A percentile compares a stretch with the other conserved stretches of the same genome.
Evolutionary conservation across 2,797 vertebrate species (phyloP).

Genomic region (Iguana delicatissima): DNA sequence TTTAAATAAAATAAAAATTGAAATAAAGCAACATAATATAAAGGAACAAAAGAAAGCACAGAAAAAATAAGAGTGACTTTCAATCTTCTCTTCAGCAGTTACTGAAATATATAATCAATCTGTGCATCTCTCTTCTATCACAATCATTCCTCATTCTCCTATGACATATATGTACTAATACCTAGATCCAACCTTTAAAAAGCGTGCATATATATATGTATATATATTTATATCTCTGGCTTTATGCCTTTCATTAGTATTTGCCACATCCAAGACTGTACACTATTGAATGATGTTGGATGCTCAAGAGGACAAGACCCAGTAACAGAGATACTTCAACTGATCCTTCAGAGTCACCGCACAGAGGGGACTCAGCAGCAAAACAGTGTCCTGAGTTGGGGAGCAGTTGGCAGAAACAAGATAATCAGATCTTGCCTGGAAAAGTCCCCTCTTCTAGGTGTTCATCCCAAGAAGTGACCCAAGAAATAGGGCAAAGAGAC

Average conservation of each 20-base stretch:
- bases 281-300: neutral
- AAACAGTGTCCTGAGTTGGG: neutral
- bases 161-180: too few species aligned
- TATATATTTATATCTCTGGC: neutral
- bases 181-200: too few species aligned
- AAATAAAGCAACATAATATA: too few species aligned
- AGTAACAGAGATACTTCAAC: neutral
- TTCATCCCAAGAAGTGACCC: constrained; percentile 88
- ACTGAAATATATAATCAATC: too few species aligned
- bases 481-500: constrained; percentile 87
- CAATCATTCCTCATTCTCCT: too few species aligned
- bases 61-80: too few species aligned
- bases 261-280: constrained; percentile 14
- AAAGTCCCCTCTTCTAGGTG: constrained; percentile 84
- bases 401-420: neutral
- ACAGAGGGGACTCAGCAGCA: neutral
- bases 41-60: too few species aligned
- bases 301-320: neutral
- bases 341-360: neutral
- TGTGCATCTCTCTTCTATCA: too few species aligned
- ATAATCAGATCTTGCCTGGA: constrained; percentile 86
- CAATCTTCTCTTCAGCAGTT: too few species aligned
- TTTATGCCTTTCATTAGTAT: constrained; percentile 36
- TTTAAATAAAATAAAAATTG: too few species aligned
- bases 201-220: too few species aligned